Conservation (phyloP, 2,888 invertebrate genomes). For the Heliothis peltigera region DNA sequence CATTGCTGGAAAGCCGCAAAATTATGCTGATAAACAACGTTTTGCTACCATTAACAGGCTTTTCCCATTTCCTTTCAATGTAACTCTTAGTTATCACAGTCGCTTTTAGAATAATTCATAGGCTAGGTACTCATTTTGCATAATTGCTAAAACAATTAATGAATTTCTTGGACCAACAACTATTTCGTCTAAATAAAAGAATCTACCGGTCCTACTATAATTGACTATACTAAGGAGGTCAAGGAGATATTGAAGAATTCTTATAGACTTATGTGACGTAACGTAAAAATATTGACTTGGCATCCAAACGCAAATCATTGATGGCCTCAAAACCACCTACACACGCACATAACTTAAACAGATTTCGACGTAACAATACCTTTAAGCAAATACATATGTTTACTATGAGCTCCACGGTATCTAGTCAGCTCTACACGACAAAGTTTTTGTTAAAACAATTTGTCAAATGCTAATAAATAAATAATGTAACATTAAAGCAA, state of each 20-base stretch:
- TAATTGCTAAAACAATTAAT: background rate
- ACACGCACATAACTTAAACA: conserved; percentile 43
- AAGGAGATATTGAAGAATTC: conserved; percentile 51
- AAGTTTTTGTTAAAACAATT: conserved; percentile 17
- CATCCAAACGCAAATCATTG: conserved; percentile 49
- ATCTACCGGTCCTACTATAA: conserved; percentile 23
- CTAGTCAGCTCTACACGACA: conserved; percentile 17
- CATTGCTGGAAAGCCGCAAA: conserved; percentile 50
- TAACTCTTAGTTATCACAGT: conserved; percentile 25
- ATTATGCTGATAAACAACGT: conserved; percentile 44
- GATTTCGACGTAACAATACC: conserved; percentile 57
- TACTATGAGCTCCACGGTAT: conserved; percentile 18
- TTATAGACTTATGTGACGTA: conserved; percentile 44
- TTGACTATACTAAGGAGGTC: conserved; percentile 53
- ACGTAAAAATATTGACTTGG: conserved; percentile 54
- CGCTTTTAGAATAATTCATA: conserved; percentile 2
- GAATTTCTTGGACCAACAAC: conserved; percentile 1
- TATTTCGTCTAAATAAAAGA: conserved; percentile 10
- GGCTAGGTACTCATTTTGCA: background rate
- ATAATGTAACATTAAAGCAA: conserved; percentile 6
- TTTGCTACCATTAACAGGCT: conserved; percentile 36
- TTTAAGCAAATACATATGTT: conserved; percentile 50
- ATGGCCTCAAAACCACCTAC: conserved; percentile 61
- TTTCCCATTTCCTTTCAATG: conserved; percentile 45
- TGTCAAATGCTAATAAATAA: conserved; percentile 20